Base-by-base conservation (phyloP, 2,888 invertebrate genomes). In the Synergus gifuensis region DNA sequence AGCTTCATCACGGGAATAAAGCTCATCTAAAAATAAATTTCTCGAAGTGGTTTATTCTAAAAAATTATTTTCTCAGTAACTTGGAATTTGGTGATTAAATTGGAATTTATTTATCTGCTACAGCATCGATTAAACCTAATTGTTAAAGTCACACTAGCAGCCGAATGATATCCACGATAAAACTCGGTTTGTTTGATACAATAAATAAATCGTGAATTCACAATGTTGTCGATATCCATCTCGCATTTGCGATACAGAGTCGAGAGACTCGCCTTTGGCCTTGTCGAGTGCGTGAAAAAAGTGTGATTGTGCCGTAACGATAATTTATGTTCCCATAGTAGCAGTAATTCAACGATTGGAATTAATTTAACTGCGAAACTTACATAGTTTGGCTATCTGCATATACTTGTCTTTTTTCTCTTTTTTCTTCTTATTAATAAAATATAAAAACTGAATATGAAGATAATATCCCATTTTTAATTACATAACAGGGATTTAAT, bases 161-260 rank as follows among this genome's bases (percentile, higher is more conserved):
- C n/a, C 54, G n/a, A 54, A 8, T n/a, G 54, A 54, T 54, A 8
- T 8, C 8, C 2, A 8, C n/a, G n/a, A 54, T 54, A n/a, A 54
- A 54, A 54, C n/a, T 54, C 54, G 54, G 54, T 54, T 54, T 54
- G 54, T 54, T 54, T 54, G 54, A 54, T 54, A n/a, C n/a, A 54
- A n/a, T 54, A 54, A 54, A 79, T 76, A 64, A 84, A 69, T 86
- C 87, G 86, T 87, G 86, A 87, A 87, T 87, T 18, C 86, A 4
- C n/a, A 83, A 83, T 85, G 85, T 86, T 62, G 60, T 76, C 82
- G 87, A 87, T 87, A 87, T 81, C 83, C 83, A 87, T 87, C 87
- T 85, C n/a, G 42, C 58, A 58, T 58, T 58, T 58, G 2, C n/a
- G 54, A 58, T 58, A 58, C 9, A 9, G 9, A 9, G 36, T 36